Percentiles rank a stretch among this genome's conserved stretches.
These are phyloP conservation scores for Spea bombifrons DNA, from an alignment of 2,113 vertebrate species.

Conservation along the genomic window DNA sequence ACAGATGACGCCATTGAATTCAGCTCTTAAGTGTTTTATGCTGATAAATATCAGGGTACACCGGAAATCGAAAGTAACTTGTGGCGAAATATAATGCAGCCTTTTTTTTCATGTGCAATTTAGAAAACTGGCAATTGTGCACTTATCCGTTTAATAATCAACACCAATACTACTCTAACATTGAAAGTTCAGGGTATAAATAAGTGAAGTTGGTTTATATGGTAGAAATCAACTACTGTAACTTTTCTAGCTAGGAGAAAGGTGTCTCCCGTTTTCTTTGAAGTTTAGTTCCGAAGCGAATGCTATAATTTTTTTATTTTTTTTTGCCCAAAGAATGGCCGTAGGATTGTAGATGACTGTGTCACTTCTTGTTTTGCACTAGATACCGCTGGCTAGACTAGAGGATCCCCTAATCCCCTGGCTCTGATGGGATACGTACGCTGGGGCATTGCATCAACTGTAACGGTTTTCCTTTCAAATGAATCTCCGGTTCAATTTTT, in stretches of 20 bases:
- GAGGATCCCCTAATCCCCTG: too few species aligned
- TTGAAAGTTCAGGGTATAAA: slow-evolving; percentile 58
- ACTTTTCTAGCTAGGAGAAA: slow-evolving; percentile 56
- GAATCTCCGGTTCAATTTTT: slow-evolving; percentile 40
- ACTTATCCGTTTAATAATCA: slow-evolving; percentile 84
- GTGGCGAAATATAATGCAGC: slow-evolving; percentile 53
- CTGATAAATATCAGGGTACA: slow-evolving; percentile 32
- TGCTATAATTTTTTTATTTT: too few species aligned
- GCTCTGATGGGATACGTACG: too few species aligned
- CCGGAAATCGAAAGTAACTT: background rate
- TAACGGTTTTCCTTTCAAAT: slow-evolving; percentile 18
- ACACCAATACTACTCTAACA: slow-evolving; percentile 68
- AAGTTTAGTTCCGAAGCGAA: background rate
- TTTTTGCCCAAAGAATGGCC: too few species aligned
- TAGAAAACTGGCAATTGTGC: slow-evolving; percentile 77
- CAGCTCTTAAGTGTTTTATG: slow-evolving; percentile 75
- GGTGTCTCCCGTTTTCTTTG: background rate
- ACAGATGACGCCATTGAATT: slow-evolving; percentile 93
- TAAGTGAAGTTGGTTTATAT: slow-evolving; percentile 68
- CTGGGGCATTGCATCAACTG: background rate
- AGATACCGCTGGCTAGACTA: too few species aligned
- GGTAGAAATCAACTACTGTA: slow-evolving; percentile 66
- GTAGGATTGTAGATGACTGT: too few species aligned
- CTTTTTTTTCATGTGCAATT: slow-evolving; percentile 63
- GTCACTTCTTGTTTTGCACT: too few species aligned